Evolutionary conservation across 2,797 vertebrate species (phyloP).

Genomic region (Naso thynnoides): DNA sequence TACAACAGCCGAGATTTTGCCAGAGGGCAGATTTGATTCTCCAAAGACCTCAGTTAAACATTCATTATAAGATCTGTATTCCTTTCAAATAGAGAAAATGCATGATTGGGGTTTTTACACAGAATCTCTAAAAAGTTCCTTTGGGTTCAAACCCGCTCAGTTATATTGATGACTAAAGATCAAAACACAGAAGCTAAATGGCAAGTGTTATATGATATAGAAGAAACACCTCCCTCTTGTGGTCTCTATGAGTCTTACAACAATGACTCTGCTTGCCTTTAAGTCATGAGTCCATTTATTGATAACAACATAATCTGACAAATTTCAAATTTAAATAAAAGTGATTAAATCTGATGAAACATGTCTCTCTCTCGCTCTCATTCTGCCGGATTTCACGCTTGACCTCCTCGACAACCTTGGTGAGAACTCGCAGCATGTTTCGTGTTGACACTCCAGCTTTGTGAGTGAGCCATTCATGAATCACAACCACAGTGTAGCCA

Average conservation of each 20-base stretch:
- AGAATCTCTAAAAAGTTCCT: not conserved
- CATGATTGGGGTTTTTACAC: not conserved
- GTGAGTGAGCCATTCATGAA: slow-evolving; percentile 36
- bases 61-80: slow-evolving; percentile 12
- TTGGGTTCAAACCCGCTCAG: not conserved
- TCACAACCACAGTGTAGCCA: slow-evolving; percentile 35
- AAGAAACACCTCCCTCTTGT: slow-evolving; percentile 63
- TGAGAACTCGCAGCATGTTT: not conserved
- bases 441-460: slow-evolving; percentile 1
- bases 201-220: not conserved
- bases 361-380: too few relatives aligned
- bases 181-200: not conserved
- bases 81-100: not conserved
- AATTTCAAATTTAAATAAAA: not conserved
- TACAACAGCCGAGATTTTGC: slow-evolving; percentile 27
- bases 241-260: slow-evolving; percentile 56
- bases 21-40: slow-evolving; percentile 37
- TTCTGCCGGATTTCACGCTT: not conserved
- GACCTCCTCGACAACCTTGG: not conserved
- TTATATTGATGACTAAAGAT: not conserved
- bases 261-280: not conserved
- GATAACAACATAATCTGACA: not conserved
- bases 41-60: slow-evolving; percentile 29
- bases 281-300: not conserved
- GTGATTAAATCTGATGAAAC: not conserved